Base-by-base conservation (phyloP, 1,140 invertebrate genomes). In the Dryas iulia region DNA sequence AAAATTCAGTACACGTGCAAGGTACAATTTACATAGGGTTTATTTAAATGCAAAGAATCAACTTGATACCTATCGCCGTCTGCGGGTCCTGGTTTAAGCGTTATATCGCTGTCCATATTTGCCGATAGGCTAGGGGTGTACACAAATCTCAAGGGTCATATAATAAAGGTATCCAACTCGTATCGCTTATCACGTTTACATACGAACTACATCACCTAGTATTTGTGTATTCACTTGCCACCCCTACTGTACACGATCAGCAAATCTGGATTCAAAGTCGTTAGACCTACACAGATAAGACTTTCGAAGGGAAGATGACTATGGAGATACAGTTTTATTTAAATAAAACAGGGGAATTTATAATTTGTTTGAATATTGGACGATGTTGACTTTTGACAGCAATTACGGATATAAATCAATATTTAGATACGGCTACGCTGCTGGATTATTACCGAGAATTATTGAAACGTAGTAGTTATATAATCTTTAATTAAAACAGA, bases 221-320 rank as follows among this genome's bases (percentile, higher is more conserved):
- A 21, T 47, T 47, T 47, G 39, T 21, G 39, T 47, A 18, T 47
- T 47, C 30, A 31, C 30, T 47, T 18, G 39, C 6, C 18, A 47
- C 39, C 39, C 39, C 18, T 21, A 65, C 5, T 14, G 63, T 56
- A 65, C 63, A 54, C 53, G 4, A 56, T 28, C 26, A 58, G 53
- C 30, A 65, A 58, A 65, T 65, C 63, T 58, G 54, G 28, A 65
- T 65, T 53, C 31, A 26, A 57, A 65, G 35, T 65, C 56, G 62
- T 35, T 56, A 53, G 14, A 57, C 18, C 18, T 65, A 31, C 54
- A 56, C 35, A 39, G 28, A 66, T 66, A 53, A 31, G 39, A 58
- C 25, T 58, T 62, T 11, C 18, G 11, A 63, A 58, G 33, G 66
- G 59, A 31, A 58, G 53, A 69, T 63, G 24, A 8, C 30, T 23